phyloP scores from a whole-genome alignment of 2,797 vertebrate genomes.

The Yasuhikotakia modesta region DNA sequence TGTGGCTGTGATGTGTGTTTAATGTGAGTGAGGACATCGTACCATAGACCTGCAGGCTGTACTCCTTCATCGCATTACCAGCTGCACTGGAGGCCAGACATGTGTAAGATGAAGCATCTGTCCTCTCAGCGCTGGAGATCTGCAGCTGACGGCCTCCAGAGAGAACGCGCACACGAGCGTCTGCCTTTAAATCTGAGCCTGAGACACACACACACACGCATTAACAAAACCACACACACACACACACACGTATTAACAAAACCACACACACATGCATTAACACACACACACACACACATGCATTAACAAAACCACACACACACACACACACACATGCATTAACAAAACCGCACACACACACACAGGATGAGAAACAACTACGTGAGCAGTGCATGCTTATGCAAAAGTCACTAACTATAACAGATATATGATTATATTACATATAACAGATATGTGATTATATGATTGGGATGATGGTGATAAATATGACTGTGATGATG shows the following conservation, averaged over 20 bases:
- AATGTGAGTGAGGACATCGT: conserved; percentile 41
- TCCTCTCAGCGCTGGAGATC: conserved; percentile 80
- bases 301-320: too few relatives aligned
- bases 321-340: too few relatives aligned
- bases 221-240: conserved; percentile 2
- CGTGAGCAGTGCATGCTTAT: too few relatives aligned
- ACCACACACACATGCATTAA: too few relatives aligned
- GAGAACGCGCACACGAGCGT: conserved; percentile 79
- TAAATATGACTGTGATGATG: background rate
- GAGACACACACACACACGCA: conserved; percentile 35
- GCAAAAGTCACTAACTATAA: too few relatives aligned
- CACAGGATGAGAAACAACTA: too few relatives aligned
- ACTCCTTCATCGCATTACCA: conserved; percentile 83
- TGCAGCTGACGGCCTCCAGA: conserved; percentile 94
- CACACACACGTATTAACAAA: too few relatives aligned
- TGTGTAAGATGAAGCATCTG: conserved; percentile 85
- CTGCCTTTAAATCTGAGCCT: conserved; percentile 79
- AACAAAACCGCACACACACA: too few relatives aligned
- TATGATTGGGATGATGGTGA: background rate
- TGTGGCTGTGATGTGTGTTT: background rate
- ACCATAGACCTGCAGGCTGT: conserved; percentile 91
- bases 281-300: background rate
- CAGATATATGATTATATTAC: too few relatives aligned
- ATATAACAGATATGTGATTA: too few relatives aligned
- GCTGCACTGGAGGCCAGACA: conserved; percentile 87